These are phyloP conservation scores for Ectobius pallidus DNA, from an alignment of 2,888 invertebrate species.

Conservation along the genomic window DNA sequence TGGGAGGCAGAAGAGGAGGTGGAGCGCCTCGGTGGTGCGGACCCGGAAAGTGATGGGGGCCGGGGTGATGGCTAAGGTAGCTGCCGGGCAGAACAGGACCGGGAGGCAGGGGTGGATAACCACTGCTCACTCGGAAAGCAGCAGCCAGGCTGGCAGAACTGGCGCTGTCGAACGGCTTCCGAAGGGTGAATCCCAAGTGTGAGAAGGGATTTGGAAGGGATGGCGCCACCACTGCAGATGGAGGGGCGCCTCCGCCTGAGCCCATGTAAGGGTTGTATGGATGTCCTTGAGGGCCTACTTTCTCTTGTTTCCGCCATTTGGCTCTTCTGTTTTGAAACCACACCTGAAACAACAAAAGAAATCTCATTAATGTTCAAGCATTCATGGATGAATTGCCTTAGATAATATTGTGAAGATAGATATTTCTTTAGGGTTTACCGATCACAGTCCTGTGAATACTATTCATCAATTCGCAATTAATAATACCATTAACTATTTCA, in stretches of 20 bases:
- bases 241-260: constrained; percentile 65
- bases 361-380: too few species aligned
- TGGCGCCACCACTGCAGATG: constrained; percentile 69
- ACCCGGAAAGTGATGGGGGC: constrained; percentile 60
- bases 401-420: too few species aligned
- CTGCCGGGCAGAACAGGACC: constrained; percentile 61
- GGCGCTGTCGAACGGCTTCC: constrained; percentile 70
- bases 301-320: constrained; percentile 93
- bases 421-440: too few species aligned
- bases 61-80: constrained; percentile 61
- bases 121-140: constrained; percentile 63
- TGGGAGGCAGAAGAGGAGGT: constrained; percentile 66
- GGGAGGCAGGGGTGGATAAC: constrained; percentile 63
- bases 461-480: too few species aligned
- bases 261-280: constrained; percentile 78
- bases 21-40: constrained; percentile 61
- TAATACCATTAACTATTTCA: too few species aligned
- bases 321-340: constrained; percentile 94
- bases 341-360: constrained; percentile 80
- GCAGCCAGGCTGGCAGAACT: constrained; percentile 61
- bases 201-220: constrained; percentile 82
- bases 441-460: too few species aligned
- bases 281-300: constrained; percentile 88
- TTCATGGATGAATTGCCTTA: too few species aligned
- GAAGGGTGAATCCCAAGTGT: constrained; percentile 75